Evolutionary conservation across 1,140 invertebrate species (phyloP), one percentile per base, ranked within the genome.

Genomic region (Atta colombica): DNA sequence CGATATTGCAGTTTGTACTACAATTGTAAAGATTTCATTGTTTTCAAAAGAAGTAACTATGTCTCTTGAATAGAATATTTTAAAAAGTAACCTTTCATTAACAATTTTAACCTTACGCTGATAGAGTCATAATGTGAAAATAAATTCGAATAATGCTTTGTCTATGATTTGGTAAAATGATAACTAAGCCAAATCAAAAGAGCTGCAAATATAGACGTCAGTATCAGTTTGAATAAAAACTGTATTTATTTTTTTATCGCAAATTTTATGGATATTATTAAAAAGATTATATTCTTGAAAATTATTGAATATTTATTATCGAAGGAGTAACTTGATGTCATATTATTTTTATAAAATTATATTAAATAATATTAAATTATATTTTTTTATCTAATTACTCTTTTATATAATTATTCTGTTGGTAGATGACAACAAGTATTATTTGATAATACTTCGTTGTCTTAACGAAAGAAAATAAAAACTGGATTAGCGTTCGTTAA

Each of bases 391-490:
- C 35, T 18, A 35, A 35, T 35, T 35, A 35, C 0, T 35, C 35
- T 35, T 35, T 39, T 39, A 39, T 39, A 1, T 39, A 39, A 39
- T 39, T 39, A 39, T 7, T 39, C 35, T 7, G 6, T 35, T 0
- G 35, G 35, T 39, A 39, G 35, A 1, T 0, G 4, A 39, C 7
- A 8, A 12, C 8, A 45, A 80, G 4, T 58, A 45, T 45, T 60
- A 35, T 51, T 45, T 18, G 12, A 10, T 21, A 39, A 39, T 39
- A 39, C 35, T 8, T 39, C n/a, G 10, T n/a, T n/a, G 35, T 35
- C 16, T 31, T 31, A 49, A 28, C 3, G 8, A 75, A 61, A 45
- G 5, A 63, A 63, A 75, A 74, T 75, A 25, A 84, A 74, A 61
- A 18, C 8, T n/a, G 14, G 35, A 61, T 75, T 49, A 60, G 10